Evolutionary conservation across 2,888 invertebrate species (phyloP), one percentile per base, ranked within the genome.

Genomic region (Sesamia inferens): DNA sequence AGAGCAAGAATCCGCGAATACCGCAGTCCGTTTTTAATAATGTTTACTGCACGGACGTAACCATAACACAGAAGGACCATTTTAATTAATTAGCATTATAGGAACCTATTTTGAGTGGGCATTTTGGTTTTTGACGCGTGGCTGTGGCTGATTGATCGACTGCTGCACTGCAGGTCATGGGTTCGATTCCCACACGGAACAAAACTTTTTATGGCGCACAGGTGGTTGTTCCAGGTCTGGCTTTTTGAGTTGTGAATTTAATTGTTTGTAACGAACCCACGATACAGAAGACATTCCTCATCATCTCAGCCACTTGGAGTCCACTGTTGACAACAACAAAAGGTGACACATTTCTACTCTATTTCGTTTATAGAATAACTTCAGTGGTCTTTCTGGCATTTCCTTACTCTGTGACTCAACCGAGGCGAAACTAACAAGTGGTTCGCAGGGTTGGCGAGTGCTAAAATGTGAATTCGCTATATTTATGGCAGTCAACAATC

Each of bases 21-120:
- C 79, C 64, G 63, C 82, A 70, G 71, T 76, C 69, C 83, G 79
- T 76, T 88, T 90, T 90, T 89, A 90, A 88, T 90, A 89, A 90
- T 90, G 88, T 90, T 89, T 87, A 86, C 88, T 83, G 85, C 83
- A 83, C 71, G 66, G 22, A 51, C 0, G 78, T 73, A 85, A 80
- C 75, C 4, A 22, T 11, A 10, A 3, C 19, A 39, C 78, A 81
- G 80, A 81, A 81, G 58, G 0, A 48, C 3, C 22, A 76, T 0
- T 80, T 66, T 14, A 16, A 48, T 13, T 2, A 54, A 19, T 31
- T 24, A 22, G 22, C 7, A 57, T 0, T 19, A 10, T 44, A 39
- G 39, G 5, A 6, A 39, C 39, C 39, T 5, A 39, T 39, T 39
- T 6, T 39, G 39, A 7, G 39, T 39, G 39, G 39, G 4, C 39